Base-by-base conservation (phyloP, 2,113 vertebrate genomes). In the Erythrocercus mccallii region DNA sequence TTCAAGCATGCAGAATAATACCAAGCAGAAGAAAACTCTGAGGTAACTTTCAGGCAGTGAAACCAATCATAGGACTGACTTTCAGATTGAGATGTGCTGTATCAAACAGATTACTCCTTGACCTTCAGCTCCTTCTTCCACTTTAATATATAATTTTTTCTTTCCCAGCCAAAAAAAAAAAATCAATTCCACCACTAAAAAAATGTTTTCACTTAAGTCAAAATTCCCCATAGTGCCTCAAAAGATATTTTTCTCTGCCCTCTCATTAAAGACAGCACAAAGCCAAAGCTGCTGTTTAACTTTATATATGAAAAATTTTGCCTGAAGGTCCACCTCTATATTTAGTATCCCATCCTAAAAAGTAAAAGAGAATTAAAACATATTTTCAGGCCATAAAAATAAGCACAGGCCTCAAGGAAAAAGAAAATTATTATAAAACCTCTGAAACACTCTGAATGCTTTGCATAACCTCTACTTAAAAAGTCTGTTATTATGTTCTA, bases 361-460 rank as follows among this genome's bases (percentile, higher is more conserved):
- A 94, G 54, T 85, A 83, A 96, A 97, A 90, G 62, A 83, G 79
- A 95, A 95, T 80, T 94, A 72, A 92, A 95, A 71, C 57, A 47
- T 8, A 22, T 92, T 95, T 92, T 86, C 57, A 81, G 54, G 33
- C 30, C 71, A 76, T 93, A 72, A 96, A 97, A 94, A 8, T 57
- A 91, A 94, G 56, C 54, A 89, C 28, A 64, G 12, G 12, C 47
- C 56, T 76, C 79, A 95, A 86, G n/a, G 38, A 91, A 90, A 95
- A 64, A 72, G 47, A 90, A 94, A 64, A 64, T 60, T 3, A 62
- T 93, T 72, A 80, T 62, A 84, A 58, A 95, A 5, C 35, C 53
- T 95, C 89, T 93, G 80, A 92, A 95, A 51, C 11, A 19, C 12
- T 77, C 45, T 86, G 57, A 95, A 62, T 92, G 33, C 2, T 38